Evolutionary conservation across 2,113 vertebrate species (phyloP).

Genomic region (Sorex araneus): DNA sequence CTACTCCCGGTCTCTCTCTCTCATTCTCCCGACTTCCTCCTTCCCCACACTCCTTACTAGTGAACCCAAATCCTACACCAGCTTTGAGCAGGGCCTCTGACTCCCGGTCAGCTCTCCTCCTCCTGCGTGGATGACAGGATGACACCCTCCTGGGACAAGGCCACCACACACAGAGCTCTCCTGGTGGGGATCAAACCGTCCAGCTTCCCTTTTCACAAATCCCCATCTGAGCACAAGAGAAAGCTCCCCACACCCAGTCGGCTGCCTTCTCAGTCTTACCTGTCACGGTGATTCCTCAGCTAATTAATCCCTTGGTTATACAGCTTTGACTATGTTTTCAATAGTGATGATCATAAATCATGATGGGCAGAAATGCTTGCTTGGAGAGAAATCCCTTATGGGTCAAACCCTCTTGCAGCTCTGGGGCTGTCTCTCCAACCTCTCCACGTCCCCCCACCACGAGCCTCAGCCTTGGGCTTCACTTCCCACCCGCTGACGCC

Average conservation of each 20-base stretch:
- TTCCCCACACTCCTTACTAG: too few species aligned
- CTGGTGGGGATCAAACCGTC: fast-evolving
- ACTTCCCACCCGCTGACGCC: fast-evolving
- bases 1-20: too few species aligned
- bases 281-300: constrained; percentile 41
- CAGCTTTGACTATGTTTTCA: constrained; percentile 53
- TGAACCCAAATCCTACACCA: too few species aligned
- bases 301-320: constrained; percentile 58
- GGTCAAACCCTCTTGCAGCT: background rate
- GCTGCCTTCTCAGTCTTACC: background rate
- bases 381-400: background rate
- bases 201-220: background rate
- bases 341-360: constrained; percentile 67
- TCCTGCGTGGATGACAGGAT: too few species aligned
- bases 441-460: fast-evolving
- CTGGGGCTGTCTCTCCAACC: background rate
- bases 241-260: background rate
- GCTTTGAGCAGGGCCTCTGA: too few species aligned
- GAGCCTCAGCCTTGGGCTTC: too few species aligned
- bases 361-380: constrained; percentile 54
- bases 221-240: background rate
- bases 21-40: too few species aligned
- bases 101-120: too few species aligned
- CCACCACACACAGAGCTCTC: too few species aligned
- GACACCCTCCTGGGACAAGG: too few species aligned